Evolutionary conservation across 2,113 vertebrate genomes (phyloP).

Genomic region (Zapornia atra): DNA sequence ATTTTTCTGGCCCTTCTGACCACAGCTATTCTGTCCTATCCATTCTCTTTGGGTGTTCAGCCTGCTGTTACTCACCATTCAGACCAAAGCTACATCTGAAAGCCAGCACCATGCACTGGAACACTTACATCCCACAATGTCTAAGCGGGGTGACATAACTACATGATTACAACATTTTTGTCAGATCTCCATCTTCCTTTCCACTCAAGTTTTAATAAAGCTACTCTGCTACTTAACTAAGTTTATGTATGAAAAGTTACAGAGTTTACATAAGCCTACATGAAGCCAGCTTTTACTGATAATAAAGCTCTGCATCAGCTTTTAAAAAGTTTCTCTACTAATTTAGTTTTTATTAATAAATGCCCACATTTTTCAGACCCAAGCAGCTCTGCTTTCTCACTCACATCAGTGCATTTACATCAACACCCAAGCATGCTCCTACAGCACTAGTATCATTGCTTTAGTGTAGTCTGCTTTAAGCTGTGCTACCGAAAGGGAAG

Average conservation of each 20-base stretch:
- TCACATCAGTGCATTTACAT: background rate
- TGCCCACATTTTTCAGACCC: background rate
- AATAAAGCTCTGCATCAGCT: background rate
- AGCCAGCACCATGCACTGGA: background rate
- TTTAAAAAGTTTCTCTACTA: background rate
- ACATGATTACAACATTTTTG: background rate
- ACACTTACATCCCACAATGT: background rate
- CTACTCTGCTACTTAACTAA: background rate
- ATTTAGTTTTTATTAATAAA: background rate
- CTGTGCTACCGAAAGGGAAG: background rate
- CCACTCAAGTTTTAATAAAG: background rate
- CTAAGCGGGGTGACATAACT: background rate
- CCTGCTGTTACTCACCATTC: background rate
- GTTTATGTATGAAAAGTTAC: background rate
- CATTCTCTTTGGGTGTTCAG: background rate
- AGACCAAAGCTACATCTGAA: background rate
- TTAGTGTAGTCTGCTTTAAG: background rate
- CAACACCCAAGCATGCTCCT: background rate
- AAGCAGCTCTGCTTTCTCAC: background rate
- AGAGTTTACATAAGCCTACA: background rate
- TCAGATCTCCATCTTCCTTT: background rate
- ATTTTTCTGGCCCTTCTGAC: background rate
- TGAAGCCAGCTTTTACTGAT: background rate
- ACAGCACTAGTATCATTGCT: background rate
- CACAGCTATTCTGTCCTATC: background rate